Conservation (phyloP, 2,113 vertebrate genomes). For the Amphiprion ocellaris region DNA sequence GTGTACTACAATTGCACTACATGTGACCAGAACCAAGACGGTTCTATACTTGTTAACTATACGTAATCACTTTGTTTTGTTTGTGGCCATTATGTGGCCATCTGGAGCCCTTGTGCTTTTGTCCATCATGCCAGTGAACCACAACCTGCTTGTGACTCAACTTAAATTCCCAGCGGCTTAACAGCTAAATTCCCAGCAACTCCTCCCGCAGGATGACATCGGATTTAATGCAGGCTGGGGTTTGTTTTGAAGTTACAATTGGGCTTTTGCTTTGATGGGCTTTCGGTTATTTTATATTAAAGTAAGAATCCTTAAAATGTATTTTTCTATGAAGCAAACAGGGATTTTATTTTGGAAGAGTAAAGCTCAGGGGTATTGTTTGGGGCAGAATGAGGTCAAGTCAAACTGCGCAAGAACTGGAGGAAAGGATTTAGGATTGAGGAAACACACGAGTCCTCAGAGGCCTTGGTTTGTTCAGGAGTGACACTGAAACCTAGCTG, state of each 20-base stretch:
- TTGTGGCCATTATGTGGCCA: slow-evolving; percentile 11
- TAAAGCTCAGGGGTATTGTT: slow-evolving; percentile 34
- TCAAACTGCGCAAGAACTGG: slow-evolving; percentile 37
- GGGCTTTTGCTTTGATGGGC: not conserved
- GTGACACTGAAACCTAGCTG: slow-evolving; percentile 20
- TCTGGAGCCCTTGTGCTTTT: slow-evolving; percentile 31
- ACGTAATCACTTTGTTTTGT: slow-evolving; percentile 46
- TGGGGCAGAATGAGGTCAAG: slow-evolving; percentile 24
- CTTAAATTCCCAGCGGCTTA: slow-evolving; percentile 59
- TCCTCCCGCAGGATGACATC: slow-evolving; percentile 48
- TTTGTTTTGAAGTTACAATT: slow-evolving; percentile 25
- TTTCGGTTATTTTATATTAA: slow-evolving; percentile 45
- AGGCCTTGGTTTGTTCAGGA: slow-evolving; percentile 26
- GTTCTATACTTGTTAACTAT: slow-evolving; percentile 35
- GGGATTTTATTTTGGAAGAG: slow-evolving; percentile 30
- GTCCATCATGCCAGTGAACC: slow-evolving; percentile 42
- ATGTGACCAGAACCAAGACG: slow-evolving; percentile 40
- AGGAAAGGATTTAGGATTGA: slow-evolving; percentile 37
- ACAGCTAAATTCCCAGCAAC: slow-evolving; percentile 48
- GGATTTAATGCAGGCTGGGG: slow-evolving; percentile 22
- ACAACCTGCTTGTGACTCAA: slow-evolving; percentile 46
- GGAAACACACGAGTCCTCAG: slow-evolving; percentile 20
- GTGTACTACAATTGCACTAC: slow-evolving; percentile 62
- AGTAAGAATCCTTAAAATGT: slow-evolving; percentile 37
- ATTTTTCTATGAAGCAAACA: slow-evolving; percentile 52